These are phyloP conservation scores for Pseudorhiza aurosa DNA, from an alignment of 30 jellyfish, hydroid and myxozoan species.

Conservation along the genomic window DNA sequence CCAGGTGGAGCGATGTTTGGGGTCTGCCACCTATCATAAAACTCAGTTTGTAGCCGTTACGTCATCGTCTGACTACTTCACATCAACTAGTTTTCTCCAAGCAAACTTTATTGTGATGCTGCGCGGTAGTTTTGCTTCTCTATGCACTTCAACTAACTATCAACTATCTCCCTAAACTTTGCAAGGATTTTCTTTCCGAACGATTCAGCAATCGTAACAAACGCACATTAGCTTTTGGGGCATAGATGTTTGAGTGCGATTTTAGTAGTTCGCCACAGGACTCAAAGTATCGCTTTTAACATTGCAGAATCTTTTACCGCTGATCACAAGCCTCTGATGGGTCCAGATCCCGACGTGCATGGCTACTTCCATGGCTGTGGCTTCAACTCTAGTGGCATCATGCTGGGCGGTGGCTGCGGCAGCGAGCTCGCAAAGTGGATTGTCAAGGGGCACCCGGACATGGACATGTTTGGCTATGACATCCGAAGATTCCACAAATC, in stretches of 20 bases:
- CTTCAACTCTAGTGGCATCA: slow-evolving; percentile 94
- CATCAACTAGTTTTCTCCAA: no score
- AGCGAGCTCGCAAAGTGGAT: slow-evolving; percentile 97
- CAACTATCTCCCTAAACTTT: no score
- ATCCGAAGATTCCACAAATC: slow-evolving; percentile 94
- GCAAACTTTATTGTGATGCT: no score
- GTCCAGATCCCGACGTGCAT: slow-evolving; percentile 89
- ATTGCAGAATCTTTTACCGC: slow-evolving; percentile 92
- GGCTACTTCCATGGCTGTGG: slow-evolving; percentile 97
- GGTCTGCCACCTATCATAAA: no score
- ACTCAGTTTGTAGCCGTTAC: no score
- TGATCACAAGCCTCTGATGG: slow-evolving; percentile 97
- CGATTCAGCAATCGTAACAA: no score
- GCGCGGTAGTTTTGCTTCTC: no score
- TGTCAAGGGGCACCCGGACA: slow-evolving; percentile 91
- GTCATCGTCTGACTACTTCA: no score
- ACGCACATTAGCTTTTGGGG: no score
- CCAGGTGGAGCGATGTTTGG: no score
- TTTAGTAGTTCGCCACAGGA: neutral
- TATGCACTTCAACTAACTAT: no score
- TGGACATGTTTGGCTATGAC: slow-evolving; percentile 92
- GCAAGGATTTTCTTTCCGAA: no score
- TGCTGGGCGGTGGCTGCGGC: slow-evolving; percentile 98
- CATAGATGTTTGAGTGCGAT: neutral
- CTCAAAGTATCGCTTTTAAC: neutral